Conservation (phyloP, 2,797 vertebrate species). For the Thaleichthys pacificus region DNA sequence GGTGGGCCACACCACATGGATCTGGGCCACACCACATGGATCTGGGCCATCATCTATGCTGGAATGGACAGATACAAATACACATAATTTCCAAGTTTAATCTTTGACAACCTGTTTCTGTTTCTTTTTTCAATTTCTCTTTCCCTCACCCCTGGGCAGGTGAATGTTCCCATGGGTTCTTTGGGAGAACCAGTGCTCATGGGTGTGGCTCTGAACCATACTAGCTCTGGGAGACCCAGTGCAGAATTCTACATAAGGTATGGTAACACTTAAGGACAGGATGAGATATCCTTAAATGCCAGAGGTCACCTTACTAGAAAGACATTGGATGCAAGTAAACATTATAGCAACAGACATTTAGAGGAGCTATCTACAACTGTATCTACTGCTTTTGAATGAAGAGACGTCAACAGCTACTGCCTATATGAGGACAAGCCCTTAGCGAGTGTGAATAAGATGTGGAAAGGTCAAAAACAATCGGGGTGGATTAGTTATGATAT, state of each 20-base stretch:
- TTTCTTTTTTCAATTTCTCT: background rate
- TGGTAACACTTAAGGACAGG: background rate
- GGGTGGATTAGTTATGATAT: no score
- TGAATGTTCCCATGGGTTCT: conserved; percentile 81
- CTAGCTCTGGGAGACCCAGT: conserved; percentile 84
- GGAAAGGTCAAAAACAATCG: no score
- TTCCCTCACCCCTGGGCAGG: conserved; percentile 61
- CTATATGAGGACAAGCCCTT: no score
- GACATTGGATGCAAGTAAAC: background rate
- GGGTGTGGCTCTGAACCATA: conserved; percentile 87
- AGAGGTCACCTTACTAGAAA: background rate
- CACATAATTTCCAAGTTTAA: background rate
- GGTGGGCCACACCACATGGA: conserved; percentile 61
- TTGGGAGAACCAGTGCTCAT: conserved; percentile 80
- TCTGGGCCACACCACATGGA: no score
- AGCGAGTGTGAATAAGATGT: no score
- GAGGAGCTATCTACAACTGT: background rate
- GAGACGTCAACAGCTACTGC: no score
- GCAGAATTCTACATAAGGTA: conserved; percentile 89
- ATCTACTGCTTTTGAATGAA: background rate
- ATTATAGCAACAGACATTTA: background rate
- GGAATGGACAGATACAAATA: background rate
- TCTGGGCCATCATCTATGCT: background rate
- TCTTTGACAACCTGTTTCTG: background rate
- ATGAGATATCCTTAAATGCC: background rate